phyloP scores from a whole-genome alignment of 2,888 invertebrate genomes.

The Sericinus montela region DNA sequence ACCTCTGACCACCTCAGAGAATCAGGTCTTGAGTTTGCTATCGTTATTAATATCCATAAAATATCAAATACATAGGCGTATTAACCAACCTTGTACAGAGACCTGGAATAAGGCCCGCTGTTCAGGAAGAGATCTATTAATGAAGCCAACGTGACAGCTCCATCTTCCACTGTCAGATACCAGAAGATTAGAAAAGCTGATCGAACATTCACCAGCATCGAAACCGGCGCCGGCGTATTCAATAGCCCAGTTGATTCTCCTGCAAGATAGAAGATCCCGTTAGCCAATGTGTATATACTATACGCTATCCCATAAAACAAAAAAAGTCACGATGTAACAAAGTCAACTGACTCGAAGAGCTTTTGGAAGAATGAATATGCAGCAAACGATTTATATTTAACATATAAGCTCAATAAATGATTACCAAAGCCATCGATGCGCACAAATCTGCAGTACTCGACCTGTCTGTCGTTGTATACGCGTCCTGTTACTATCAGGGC shows the following conservation, averaged over 20 bases:
- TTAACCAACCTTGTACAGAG: slow-evolving; percentile 30
- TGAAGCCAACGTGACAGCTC: slow-evolving; percentile 59
- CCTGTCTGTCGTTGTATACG: slow-evolving; percentile 26
- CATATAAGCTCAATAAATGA: no score
- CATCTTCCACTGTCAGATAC: slow-evolving; percentile 44
- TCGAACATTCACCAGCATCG: slow-evolving; percentile 63
- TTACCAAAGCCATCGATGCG: slow-evolving; percentile 58
- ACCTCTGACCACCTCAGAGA: no score
- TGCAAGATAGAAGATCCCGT: no score
- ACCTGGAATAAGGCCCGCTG: slow-evolving; percentile 31
- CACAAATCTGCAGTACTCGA: slow-evolving; percentile 65
- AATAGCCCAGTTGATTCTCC: slow-evolving; percentile 31
- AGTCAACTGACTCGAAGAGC: no score
- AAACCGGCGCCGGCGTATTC: slow-evolving; percentile 57
- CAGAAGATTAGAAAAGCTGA: slow-evolving; percentile 37
- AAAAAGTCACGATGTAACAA: no score
- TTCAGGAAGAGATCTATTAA: slow-evolving; percentile 25
- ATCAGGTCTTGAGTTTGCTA: no score
- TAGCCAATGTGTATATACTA: no score
- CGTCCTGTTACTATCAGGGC: slow-evolving; percentile 30
- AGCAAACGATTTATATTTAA: no score
- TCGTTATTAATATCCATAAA: no score
- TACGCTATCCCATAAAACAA: no score
- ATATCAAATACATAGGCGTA: no score
- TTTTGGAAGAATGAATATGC: no score